Evolutionary conservation across 2,888 invertebrate species (phyloP).

Genomic region (Drosophila trichaetosa): DNA sequence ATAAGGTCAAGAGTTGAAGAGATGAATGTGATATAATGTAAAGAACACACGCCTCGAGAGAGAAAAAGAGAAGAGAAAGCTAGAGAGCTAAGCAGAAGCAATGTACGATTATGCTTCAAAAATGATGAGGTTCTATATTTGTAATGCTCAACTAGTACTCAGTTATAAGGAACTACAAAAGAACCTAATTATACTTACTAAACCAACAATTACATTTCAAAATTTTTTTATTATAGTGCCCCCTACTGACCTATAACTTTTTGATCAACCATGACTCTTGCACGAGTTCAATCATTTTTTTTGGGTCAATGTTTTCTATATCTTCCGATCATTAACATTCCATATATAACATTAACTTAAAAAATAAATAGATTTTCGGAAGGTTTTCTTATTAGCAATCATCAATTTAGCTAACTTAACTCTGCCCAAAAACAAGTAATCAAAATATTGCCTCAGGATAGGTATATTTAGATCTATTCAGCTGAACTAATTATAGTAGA

Average conservation of each 20-base stretch:
- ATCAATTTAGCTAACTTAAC: not conserved
- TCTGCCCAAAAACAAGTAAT: not conserved
- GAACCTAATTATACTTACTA: not conserved
- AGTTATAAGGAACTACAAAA: not conserved
- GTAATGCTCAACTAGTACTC: not conserved
- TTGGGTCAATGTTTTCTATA: not conserved
- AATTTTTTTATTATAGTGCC: too few species aligned
- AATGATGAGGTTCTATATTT: not conserved
- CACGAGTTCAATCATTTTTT: not conserved
- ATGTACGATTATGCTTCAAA: not conserved
- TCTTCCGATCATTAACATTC: not conserved
- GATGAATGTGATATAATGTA: not conserved
- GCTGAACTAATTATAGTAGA: not conserved
- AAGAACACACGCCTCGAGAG: not conserved
- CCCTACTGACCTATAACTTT: not conserved
- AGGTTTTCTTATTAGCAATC: not conserved
- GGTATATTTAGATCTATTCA: not conserved
- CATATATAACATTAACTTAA: not conserved
- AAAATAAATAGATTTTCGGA: not conserved
- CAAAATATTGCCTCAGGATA: not conserved
- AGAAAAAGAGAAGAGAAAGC: slow-evolving; percentile 5
- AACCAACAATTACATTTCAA: not conserved
- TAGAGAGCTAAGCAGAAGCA: slow-evolving; percentile 28
- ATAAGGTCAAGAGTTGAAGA: not conserved
- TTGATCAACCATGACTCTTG: not conserved